Conservation (phyloP, 2,113 vertebrate species). For the Lipotes vexillifer region DNA sequence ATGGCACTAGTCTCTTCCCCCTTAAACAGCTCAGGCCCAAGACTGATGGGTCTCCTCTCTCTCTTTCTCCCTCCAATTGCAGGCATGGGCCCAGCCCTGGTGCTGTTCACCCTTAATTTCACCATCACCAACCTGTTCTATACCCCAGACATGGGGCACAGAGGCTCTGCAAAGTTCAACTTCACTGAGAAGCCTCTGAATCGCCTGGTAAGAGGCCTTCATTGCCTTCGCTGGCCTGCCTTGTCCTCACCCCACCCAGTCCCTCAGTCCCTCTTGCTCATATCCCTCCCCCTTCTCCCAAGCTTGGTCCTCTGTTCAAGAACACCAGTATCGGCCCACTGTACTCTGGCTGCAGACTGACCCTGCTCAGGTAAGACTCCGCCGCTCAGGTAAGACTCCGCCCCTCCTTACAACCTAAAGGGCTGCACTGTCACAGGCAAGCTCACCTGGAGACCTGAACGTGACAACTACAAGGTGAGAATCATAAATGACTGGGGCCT, state of each 20-base stretch:
- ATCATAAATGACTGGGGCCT: no score
- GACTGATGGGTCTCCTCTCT: not conserved
- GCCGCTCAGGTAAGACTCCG: conserved; percentile 70
- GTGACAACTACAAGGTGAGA: not conserved
- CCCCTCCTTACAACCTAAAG: not conserved
- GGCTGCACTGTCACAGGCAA: not conserved
- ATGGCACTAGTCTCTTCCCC: not conserved
- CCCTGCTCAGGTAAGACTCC: conserved; percentile 67
- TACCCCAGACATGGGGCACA: conserved; percentile 55
- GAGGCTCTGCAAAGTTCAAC: conserved; percentile 66
- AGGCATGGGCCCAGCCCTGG: not conserved
- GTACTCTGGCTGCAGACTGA: conserved; percentile 66
- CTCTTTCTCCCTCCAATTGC: not conserved
- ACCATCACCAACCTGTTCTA: conserved; percentile 77
- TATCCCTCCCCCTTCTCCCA: not conserved
- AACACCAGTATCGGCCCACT: conserved; percentile 66
- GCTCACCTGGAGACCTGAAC: not conserved
- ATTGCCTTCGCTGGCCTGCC: fast-evolving
- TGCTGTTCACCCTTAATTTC: conserved; percentile 74
- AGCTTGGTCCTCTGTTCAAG: conserved; percentile 67
- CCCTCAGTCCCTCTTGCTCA: not conserved
- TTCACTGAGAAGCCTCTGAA: conserved; percentile 66
- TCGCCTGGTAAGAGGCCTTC: conserved; percentile 56
- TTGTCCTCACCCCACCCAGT: fast-evolving
- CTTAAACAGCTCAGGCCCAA: not conserved